phyloP scores from a whole-genome alignment of 2,113 vertebrate species.

The Hypanus sabinus region DNA sequence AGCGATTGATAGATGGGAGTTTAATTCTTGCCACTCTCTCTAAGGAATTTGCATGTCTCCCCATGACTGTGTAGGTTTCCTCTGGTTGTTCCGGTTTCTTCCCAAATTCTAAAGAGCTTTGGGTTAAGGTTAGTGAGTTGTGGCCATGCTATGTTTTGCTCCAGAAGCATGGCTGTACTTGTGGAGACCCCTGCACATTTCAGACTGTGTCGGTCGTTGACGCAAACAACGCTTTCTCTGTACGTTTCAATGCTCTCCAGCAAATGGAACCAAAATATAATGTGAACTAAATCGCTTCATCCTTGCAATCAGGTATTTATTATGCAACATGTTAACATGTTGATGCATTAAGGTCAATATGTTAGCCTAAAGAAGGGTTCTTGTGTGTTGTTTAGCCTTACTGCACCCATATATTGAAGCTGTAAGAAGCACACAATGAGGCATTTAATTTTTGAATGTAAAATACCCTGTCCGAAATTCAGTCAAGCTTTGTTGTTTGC shows the following conservation, averaged over 20 bases:
- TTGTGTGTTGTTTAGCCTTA: not conserved
- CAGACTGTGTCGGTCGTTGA: too few species aligned
- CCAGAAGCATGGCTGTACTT: too few species aligned
- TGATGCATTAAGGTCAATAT: not conserved
- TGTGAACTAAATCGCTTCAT: not conserved
- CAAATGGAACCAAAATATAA: not conserved
- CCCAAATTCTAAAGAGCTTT: too few species aligned
- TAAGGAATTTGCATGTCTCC: too few species aligned
- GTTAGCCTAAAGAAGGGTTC: not conserved
- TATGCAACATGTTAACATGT: not conserved
- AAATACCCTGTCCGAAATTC: not conserved
- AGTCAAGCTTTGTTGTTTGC: not conserved
- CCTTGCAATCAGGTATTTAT: not conserved
- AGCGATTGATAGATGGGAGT: too few species aligned
- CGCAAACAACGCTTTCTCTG: too few species aligned
- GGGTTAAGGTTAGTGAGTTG: too few species aligned
- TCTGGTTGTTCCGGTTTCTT: too few species aligned
- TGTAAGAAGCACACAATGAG: not conserved
- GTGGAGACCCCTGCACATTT: too few species aligned
- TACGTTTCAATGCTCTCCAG: not conserved
- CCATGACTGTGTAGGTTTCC: too few species aligned
- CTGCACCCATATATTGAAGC: not conserved
- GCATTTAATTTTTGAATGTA: not conserved
- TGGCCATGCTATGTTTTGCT: too few species aligned
- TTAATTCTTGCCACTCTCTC: too few species aligned